phyloP scores from a whole-genome alignment of 2,797 vertebrate genomes.

The Channa striata region DNA sequence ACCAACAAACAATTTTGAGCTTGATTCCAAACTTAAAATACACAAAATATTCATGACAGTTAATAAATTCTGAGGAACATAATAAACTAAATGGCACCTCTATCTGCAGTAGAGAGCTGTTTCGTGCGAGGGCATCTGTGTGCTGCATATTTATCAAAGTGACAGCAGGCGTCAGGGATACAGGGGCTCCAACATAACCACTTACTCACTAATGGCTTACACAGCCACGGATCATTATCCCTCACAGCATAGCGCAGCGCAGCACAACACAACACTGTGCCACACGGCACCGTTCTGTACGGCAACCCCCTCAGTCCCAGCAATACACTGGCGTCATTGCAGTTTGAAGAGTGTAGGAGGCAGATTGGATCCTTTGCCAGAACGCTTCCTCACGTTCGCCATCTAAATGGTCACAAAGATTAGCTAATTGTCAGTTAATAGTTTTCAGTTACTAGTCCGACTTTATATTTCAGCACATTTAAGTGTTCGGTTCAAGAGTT shows the following conservation, averaged over 20 bases:
- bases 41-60: conserved; percentile 36
- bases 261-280: conserved; percentile 46
- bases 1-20: conserved; percentile 22
- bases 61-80: conserved; percentile 46
- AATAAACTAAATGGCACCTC: conserved; percentile 50
- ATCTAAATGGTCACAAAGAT: conserved; percentile 20
- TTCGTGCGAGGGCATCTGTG: conserved; percentile 72
- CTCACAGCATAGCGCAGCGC: conserved; percentile 65
- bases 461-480: conserved; percentile 1
- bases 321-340: conserved; percentile 48
- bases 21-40: conserved; percentile 26
- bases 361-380: conserved; percentile 62
- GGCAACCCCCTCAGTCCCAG: conserved; percentile 53
- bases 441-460: conserved; percentile 18
- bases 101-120: conserved; percentile 57
- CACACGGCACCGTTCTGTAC: conserved; percentile 44
- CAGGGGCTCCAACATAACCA: conserved; percentile 77
- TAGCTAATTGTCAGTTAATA: conserved; percentile 29
- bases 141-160: conserved; percentile 83
- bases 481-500: not conserved
- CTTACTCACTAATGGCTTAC: conserved; percentile 83
- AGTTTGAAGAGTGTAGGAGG: conserved; percentile 67
- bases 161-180: conserved; percentile 81
- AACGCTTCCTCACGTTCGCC: conserved; percentile 43
- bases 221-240: conserved; percentile 84